Conservation (phyloP, 2,797 vertebrate species). For the Scyliorhinus canicula region DNA sequence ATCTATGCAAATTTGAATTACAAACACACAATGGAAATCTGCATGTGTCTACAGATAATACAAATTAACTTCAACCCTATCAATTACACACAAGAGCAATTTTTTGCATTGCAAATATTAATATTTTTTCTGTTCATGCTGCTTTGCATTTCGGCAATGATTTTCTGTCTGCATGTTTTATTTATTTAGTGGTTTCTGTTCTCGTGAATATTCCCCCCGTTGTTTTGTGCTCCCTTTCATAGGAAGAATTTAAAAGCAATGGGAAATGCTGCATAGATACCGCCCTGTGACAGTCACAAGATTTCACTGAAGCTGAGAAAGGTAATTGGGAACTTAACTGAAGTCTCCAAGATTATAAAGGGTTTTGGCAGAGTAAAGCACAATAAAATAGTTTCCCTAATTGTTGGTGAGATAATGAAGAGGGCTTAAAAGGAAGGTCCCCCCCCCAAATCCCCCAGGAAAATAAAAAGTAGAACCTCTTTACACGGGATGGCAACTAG, state of each 20-base stretch:
- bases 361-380: not conserved
- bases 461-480: not conserved
- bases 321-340: not conserved
- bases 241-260: not conserved
- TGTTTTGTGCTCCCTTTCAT: not conserved
- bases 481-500: not conserved
- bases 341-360: not conserved
- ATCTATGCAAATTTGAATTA: not conserved
- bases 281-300: not conserved
- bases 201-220: not conserved
- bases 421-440: not conserved
- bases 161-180: not conserved
- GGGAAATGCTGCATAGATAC: not conserved
- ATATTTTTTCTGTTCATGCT: not conserved
- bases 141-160: not conserved
- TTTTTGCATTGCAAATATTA: not conserved
- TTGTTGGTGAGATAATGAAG: not conserved
- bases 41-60: not conserved
- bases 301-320: not conserved
- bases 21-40: not conserved
- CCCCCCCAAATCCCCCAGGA: too few relatives aligned
- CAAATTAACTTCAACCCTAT: not conserved
- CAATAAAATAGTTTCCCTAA: not conserved
- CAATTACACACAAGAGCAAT: not conserved
- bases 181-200: not conserved